A percentile compares a stretch with the other conserved stretches of the same genome.
phyloP scores from a whole-genome alignment of 2,888 invertebrate species.

The Drosophila austrosaltans region DNA sequence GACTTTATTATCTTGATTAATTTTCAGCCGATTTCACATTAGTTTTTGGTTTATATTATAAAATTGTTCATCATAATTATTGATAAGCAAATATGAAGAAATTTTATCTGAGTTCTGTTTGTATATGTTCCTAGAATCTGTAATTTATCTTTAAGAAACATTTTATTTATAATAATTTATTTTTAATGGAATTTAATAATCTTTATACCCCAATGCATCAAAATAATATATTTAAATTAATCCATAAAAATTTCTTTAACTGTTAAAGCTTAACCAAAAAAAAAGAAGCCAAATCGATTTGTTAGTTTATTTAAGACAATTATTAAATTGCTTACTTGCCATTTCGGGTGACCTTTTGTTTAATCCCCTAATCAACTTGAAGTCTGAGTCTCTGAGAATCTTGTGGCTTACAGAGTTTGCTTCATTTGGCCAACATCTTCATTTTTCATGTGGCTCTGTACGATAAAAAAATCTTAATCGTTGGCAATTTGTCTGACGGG shows the following conservation, averaged over 20 bases:
- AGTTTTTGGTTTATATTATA: too few relatives aligned
- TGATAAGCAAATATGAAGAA: too few relatives aligned
- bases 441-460: constrained; percentile 34
- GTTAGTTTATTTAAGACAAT: background rate
- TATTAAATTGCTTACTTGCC: background rate
- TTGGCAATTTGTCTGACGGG: constrained; percentile 62
- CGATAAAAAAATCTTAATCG: constrained; percentile 74
- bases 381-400: background rate
- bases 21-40: too few relatives aligned
- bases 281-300: background rate
- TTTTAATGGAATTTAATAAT: too few relatives aligned
- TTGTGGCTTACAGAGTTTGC: constrained; percentile 22
- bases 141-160: too few relatives aligned
- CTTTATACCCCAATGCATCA: too few relatives aligned
- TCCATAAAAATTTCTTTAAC: background rate
- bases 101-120: too few relatives aligned
- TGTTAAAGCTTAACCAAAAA: background rate
- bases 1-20: too few relatives aligned
- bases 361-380: background rate
- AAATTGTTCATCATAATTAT: too few relatives aligned
- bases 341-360: background rate
- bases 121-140: too few relatives aligned
- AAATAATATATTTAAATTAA: background rate
- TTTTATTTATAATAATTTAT: too few relatives aligned
- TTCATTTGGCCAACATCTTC: constrained; percentile 37